Evolutionary conservation across 2,797 vertebrate genomes (phyloP), one percentile per base, ranked within the genome.

Genomic region (Myotis pilosus): DNA sequence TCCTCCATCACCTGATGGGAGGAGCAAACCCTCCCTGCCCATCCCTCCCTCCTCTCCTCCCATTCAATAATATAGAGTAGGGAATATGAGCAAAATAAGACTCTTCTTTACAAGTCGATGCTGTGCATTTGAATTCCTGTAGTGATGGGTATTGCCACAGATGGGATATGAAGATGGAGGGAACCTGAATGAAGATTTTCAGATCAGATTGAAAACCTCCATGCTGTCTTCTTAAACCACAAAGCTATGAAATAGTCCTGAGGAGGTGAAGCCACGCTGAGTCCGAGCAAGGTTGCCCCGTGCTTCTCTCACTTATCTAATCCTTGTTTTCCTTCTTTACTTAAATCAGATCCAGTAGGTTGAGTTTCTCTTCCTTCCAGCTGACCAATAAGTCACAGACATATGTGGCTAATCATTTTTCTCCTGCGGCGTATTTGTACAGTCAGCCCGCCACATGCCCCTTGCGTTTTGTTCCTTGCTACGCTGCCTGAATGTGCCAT

Each of bases 391-490:
- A 95, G 93, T 90, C 72, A 92, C 17, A 88, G 78, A 79, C 93
- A 92, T 94, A 96, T 55, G 92, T 44, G 10, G 86, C 57, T 90
- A n/a, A 88, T 96, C 92, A 86, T 62, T 89, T 92, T 91, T 89
- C 74, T 72, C 81, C 78, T 20, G 12, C 19, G 68, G 87, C 3
- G 0, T 87, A 28, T 82, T 96, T 90, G 76, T 55, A 79, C 57
- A 89, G 90, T 94, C 88, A 92, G 51, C 30, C 23, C 13, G 36
- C 75, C 71, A 57, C 87, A 82, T 90, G 90, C 81, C 72, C 85
- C 51, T 89, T 47, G 30, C 62, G 8, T 36, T 79, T 47, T 53
- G 49, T 49, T 83, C 68, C 64, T 47, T 80, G 69, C 38, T 74
- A 66, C 4, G 87, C 33, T 53, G 89, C 57, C 71, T 49, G 17